Evolutionary conservation across 2,113 vertebrate genomes (phyloP).

Genomic region (Acrocephalus arundinaceus): DNA sequence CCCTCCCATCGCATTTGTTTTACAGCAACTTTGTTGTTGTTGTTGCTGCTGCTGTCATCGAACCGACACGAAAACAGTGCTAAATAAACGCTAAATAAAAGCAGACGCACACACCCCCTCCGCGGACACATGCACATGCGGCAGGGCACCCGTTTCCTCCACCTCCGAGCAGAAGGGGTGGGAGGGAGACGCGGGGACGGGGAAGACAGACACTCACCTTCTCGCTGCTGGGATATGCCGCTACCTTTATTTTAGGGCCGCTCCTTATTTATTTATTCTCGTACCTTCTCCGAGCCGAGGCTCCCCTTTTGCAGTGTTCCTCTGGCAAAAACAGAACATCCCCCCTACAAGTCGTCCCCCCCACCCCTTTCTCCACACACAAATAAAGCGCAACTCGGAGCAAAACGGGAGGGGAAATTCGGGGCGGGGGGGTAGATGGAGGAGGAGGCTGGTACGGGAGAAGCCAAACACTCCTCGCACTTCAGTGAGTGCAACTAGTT

Average conservation of each 20-base stretch:
- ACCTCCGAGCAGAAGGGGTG: neutral
- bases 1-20: neutral
- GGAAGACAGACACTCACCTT: constrained; percentile 48
- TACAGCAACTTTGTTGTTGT: neutral
- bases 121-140: neutral
- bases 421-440: neutral
- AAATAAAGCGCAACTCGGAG: constrained; percentile 5
- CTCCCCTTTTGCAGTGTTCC: constrained; percentile 13
- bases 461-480: neutral
- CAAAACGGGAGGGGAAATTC: neutral
- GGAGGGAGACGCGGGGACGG: neutral
- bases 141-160: neutral
- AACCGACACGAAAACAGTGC: neutral
- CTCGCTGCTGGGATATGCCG: neutral
- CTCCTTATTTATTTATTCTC: constrained; percentile 41
- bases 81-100: neutral
- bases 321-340: constrained; percentile 45
- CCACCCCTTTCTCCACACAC: neutral
- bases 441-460: neutral
- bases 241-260: constrained; percentile 11
- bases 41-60: neutral
- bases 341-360: neutral
- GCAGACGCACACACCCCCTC: neutral
- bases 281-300: constrained; percentile 1
- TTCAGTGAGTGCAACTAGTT: neutral